Percentiles rank a stretch among this genome's conserved stretches.
phyloP scores from a whole-genome alignment of 2,797 vertebrate species.

The Decapterus maruadsi region DNA sequence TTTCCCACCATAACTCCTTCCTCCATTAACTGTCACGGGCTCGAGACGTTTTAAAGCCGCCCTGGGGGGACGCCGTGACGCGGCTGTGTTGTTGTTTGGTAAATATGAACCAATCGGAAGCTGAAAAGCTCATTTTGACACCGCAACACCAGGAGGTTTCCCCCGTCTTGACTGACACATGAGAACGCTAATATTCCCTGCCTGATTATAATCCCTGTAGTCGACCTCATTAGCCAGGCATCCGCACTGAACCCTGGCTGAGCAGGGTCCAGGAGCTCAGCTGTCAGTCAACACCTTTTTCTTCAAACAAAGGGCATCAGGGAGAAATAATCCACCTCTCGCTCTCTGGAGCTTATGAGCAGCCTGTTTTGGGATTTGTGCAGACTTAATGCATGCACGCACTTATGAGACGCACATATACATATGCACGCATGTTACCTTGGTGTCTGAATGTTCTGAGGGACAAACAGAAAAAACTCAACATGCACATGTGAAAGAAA shows the following conservation, averaged over 20 bases:
- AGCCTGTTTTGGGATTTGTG: slow-evolving; percentile 73
- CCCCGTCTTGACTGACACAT: slow-evolving; percentile 82
- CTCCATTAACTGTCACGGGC: slow-evolving; percentile 72
- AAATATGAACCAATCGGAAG: slow-evolving; percentile 79
- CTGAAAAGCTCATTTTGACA: slow-evolving; percentile 70
- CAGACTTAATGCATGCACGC: slow-evolving; percentile 42
- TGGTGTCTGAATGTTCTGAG: slow-evolving; percentile 50
- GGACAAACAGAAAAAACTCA: slow-evolving; percentile 30
- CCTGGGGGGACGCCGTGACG: slow-evolving; percentile 71
- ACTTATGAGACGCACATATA: slow-evolving; percentile 24
- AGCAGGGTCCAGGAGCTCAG: slow-evolving; percentile 79
- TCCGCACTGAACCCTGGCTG: slow-evolving; percentile 86
- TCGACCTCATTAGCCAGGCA: slow-evolving; percentile 88
- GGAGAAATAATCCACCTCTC: slow-evolving; percentile 80
- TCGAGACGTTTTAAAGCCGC: slow-evolving; percentile 65
- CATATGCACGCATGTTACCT: slow-evolving; percentile 10
- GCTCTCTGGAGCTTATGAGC: slow-evolving; percentile 60
- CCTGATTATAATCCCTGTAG: slow-evolving; percentile 86
- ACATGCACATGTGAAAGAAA: slow-evolving; percentile 36
- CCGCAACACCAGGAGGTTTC: slow-evolving; percentile 78
- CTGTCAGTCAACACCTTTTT: slow-evolving; percentile 87
- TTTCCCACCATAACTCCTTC: slow-evolving; percentile 82
- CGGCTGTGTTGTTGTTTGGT: slow-evolving; percentile 73
- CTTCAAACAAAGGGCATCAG: slow-evolving; percentile 82
- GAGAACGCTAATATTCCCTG: slow-evolving; percentile 85